Percentiles rank a stretch among this genome's conserved stretches.
These are phyloP conservation scores for Smutsia temminckii DNA, from an alignment of 2,797 vertebrate species.

Conservation along the genomic window DNA sequence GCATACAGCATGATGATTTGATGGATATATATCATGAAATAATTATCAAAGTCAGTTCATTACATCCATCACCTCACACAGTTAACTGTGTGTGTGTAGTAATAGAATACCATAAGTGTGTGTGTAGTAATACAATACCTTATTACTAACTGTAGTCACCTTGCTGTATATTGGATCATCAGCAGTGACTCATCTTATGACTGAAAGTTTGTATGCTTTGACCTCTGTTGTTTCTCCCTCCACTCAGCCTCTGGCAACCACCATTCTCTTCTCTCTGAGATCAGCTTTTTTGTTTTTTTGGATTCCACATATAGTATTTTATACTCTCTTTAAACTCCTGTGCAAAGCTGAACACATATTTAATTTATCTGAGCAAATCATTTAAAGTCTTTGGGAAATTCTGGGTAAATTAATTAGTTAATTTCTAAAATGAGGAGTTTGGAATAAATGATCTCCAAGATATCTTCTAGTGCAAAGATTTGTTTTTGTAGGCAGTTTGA, in stretches of 20 bases:
- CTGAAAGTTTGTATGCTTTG: background rate
- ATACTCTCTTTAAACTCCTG: background rate
- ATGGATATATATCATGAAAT: background rate
- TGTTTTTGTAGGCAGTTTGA: background rate
- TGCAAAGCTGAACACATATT: background rate
- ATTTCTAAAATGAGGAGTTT: background rate
- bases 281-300: background rate
- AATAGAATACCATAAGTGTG: background rate
- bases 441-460: background rate
- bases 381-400: slow-evolving; percentile 33
- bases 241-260: background rate
- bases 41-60: background rate
- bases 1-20: background rate
- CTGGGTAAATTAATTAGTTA: slow-evolving; percentile 2
- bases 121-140: background rate
- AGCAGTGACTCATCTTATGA: background rate
- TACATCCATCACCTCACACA: background rate
- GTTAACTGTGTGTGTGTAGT: background rate
- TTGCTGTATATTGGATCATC: background rate
- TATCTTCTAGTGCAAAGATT: background rate
- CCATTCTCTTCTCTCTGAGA: background rate
- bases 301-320: background rate
- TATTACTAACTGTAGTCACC: background rate
- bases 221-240: background rate
- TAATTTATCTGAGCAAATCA: slow-evolving; percentile 9